These are phyloP conservation scores for Carposina sasakii DNA, from an alignment of 1,140 invertebrate species.

Conservation along the genomic window DNA sequence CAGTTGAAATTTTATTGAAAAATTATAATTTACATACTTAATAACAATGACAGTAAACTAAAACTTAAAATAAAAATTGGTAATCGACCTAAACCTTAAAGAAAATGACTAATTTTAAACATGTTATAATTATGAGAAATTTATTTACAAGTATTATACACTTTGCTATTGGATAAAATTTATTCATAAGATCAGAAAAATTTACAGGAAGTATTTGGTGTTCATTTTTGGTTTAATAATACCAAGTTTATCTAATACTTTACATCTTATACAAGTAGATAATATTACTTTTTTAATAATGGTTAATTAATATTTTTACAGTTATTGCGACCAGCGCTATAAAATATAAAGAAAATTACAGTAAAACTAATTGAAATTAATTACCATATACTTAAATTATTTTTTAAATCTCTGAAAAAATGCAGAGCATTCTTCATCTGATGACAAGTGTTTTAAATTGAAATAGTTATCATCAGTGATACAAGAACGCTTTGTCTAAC, in stretches of 20 bases:
- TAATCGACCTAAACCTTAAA: not conserved
- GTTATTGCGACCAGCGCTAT: slow-evolving; percentile 41
- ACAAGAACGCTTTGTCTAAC: slow-evolving; percentile 12
- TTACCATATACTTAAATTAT: too few species aligned
- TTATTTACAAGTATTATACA: not conserved
- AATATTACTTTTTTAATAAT: slow-evolving; percentile 21
- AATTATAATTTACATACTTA: too few species aligned
- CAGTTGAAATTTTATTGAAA: slow-evolving; percentile 14
- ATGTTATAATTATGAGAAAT: not conserved
- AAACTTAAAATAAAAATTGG: not conserved
- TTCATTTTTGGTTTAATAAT: slow-evolving; percentile 55
- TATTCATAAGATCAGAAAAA: slow-evolving; percentile 58
- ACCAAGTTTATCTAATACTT: slow-evolving; percentile 22
- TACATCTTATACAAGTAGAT: slow-evolving; percentile 27
- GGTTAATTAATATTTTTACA: not conserved
- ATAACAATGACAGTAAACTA: too few species aligned
- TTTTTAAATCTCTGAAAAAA: too few species aligned
- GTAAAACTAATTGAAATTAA: too few species aligned
- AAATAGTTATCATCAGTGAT: too few species aligned
- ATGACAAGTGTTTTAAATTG: too few species aligned
- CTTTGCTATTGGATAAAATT: slow-evolving; percentile 34
- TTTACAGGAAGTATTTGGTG: slow-evolving; percentile 61
- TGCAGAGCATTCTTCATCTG: too few species aligned
- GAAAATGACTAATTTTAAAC: not conserved
- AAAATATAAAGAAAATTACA: slow-evolving; percentile 18